phyloP scores from a whole-genome alignment of 2,797 vertebrate genomes.

The Sphenopsis melanotis region DNA sequence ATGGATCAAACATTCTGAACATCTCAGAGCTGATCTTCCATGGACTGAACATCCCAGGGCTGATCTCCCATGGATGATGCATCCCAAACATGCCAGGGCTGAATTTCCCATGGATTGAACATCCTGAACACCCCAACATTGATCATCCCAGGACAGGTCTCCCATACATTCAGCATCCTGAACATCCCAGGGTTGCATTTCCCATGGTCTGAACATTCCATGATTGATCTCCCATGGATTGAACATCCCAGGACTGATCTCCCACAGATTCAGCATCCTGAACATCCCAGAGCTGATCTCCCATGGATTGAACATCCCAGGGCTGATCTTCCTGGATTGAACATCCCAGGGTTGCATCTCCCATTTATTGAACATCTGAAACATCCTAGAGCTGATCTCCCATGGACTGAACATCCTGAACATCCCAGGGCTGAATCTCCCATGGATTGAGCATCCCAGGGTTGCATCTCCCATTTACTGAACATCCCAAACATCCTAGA shows the following conservation, averaged over 20 bases:
- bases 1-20: rapidly evolving
- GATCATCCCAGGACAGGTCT: rapidly evolving
- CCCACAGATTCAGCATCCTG: rapidly evolving
- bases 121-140: background rate
- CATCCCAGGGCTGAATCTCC: background rate
- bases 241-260: rapidly evolving
- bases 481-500: too few relatives aligned
- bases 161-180: rapidly evolving
- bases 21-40: too few relatives aligned
- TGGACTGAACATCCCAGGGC: too few relatives aligned
- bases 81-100: too few relatives aligned
- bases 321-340: rapidly evolving
- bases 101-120: rapidly evolving
- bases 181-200: background rate
- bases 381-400: too few relatives aligned
- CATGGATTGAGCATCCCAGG: too few relatives aligned
- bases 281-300: rapidly evolving
- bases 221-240: background rate
- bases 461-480: background rate
- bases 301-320: rapidly evolving
- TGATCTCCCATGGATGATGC: rapidly evolving
- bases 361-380: rapidly evolving
- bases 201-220: background rate
- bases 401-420: too few relatives aligned
- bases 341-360: background rate